These are phyloP conservation scores for Anabas testudineus DNA, from an alignment of 2,797 vertebrate species.

Conservation along the genomic window DNA sequence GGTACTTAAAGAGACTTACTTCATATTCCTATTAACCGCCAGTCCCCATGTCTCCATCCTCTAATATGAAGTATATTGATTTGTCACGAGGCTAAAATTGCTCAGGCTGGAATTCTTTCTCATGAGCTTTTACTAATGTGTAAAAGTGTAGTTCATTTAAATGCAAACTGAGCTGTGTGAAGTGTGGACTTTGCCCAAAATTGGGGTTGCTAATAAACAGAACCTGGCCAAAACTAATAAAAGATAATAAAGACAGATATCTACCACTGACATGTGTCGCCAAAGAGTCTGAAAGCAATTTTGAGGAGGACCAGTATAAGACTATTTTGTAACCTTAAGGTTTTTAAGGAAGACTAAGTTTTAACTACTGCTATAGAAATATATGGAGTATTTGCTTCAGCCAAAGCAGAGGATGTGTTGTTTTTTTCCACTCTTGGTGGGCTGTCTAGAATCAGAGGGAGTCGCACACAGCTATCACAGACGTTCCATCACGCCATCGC, in stretches of 20 bases:
- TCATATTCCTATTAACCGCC: slow-evolving; percentile 65
- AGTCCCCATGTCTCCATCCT: slow-evolving; percentile 55
- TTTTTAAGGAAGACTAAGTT: neutral
- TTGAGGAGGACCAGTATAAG: no score
- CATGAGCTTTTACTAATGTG: no score
- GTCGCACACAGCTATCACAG: slow-evolving; percentile 65
- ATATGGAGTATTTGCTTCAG: slow-evolving; percentile 30
- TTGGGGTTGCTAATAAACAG: no score
- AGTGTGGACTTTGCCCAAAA: no score
- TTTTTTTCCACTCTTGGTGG: slow-evolving; percentile 40
- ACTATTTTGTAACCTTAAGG: neutral
- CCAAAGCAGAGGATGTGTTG: slow-evolving; percentile 4
- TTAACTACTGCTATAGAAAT: slow-evolving; percentile 1
- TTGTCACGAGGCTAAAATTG: slow-evolving; percentile 32
- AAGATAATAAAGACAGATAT: no score
- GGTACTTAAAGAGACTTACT: slow-evolving; percentile 67
- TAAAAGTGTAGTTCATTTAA: no score
- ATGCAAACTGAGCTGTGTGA: no score
- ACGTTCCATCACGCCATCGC: slow-evolving; percentile 71
- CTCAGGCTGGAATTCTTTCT: slow-evolving; percentile 4
- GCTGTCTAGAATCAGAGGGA: slow-evolving; percentile 61
- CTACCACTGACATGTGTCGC: no score
- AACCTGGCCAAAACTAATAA: no score
- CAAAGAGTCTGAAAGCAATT: no score
- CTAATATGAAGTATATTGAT: slow-evolving; percentile 63